Percentiles rank a stretch among this genome's conserved stretches.
Conservation (phyloP, 1,140 invertebrate species). For the Chlorops oryzae region DNA sequence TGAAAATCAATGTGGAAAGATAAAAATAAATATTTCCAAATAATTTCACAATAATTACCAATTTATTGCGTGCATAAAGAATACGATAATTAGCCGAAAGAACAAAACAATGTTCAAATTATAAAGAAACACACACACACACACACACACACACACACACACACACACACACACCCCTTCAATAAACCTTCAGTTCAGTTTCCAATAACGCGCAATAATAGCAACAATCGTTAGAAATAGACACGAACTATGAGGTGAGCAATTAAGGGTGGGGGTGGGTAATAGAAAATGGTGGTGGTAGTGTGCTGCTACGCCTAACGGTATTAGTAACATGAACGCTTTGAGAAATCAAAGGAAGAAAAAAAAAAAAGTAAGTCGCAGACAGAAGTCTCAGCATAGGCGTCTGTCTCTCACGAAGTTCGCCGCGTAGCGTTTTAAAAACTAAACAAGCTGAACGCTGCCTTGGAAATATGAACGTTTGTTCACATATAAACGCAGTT, state of each 20-base stretch:
- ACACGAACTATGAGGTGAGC: too few species aligned
- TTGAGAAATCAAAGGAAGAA: constrained; percentile 35
- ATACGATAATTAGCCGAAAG: neutral
- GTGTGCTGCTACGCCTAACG: too few species aligned
- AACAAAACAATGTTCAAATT: constrained; percentile 4
- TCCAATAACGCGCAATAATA: constrained; percentile 4
- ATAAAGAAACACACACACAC: constrained; percentile 18
- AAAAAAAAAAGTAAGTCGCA: constrained; percentile 41
- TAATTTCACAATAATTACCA: neutral
- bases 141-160: constrained; percentile 19
- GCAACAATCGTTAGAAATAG: constrained; percentile 2
- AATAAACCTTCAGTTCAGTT: constrained; percentile 9
- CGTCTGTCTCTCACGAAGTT: too few species aligned
- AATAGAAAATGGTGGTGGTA: too few species aligned
- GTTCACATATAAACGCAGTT: too few species aligned
- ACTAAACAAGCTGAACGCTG: too few species aligned
- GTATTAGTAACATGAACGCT: constrained; percentile 29
- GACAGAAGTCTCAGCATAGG: too few species aligned
- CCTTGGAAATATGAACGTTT: too few species aligned
- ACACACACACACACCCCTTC: constrained; percentile 7
- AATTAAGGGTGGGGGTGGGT: too few species aligned
- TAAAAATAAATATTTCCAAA: neutral
- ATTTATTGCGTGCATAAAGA: neutral
- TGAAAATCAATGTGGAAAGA: neutral
- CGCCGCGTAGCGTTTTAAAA: too few species aligned